phyloP scores from a whole-genome alignment of 2,888 invertebrate genomes.

The Iphiclides podalirius region DNA sequence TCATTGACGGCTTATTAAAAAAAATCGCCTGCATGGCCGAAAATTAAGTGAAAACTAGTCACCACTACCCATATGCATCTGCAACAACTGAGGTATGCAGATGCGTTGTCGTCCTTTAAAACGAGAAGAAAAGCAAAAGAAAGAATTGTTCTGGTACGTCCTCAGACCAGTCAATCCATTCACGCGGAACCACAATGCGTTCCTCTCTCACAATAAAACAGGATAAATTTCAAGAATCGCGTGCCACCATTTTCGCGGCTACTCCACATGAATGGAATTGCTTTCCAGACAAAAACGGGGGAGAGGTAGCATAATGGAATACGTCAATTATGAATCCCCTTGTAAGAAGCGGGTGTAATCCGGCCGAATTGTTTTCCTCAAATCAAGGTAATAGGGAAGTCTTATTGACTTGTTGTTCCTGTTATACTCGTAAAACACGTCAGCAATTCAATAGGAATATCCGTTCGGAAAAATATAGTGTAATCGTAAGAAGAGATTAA shows the following conservation, averaged over 20 bases:
- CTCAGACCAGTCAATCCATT: too few species aligned
- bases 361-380: neutral
- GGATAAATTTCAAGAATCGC: conserved; percentile 9
- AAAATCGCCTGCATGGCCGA: too few species aligned
- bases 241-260: conserved; percentile 3
- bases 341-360: neutral
- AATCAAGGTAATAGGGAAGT: neutral
- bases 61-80: too few species aligned
- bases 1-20: too few species aligned
- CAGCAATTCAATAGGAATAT: neutral
- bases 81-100: too few species aligned
- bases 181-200: too few species aligned
- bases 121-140: too few species aligned
- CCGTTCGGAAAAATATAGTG: neutral
- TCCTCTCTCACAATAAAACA: too few species aligned
- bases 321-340: neutral
- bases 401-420: neutral
- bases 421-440: neutral
- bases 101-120: too few species aligned
- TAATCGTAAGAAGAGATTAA: neutral
- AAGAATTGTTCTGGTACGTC: too few species aligned
- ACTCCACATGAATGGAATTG: neutral
- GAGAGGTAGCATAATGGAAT: neutral
- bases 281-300: neutral
- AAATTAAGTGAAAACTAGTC: too few species aligned